A percentile compares a stretch with the other conserved stretches of the same genome.
phyloP scores from a whole-genome alignment of 2,113 vertebrate genomes.

The Nycticryphes semicollaris region DNA sequence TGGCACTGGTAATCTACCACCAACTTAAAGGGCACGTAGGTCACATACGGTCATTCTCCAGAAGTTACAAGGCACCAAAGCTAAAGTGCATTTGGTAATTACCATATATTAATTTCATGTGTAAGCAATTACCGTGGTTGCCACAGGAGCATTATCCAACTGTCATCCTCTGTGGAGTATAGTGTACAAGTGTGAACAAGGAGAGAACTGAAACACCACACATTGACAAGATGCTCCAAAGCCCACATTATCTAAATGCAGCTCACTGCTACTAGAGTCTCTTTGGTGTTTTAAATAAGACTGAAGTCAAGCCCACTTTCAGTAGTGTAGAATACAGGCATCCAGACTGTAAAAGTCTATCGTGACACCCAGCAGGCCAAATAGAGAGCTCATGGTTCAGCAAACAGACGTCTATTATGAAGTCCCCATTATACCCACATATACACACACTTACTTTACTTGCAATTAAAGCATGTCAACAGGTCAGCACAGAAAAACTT shows the following conservation, averaged over 20 bases:
- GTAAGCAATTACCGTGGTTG: not conserved
- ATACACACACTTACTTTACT: not conserved
- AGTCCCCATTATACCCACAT: not conserved
- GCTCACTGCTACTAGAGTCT: not conserved
- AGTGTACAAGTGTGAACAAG: not conserved
- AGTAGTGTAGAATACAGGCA: not conserved
- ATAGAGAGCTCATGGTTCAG: not conserved
- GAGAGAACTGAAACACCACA: not conserved
- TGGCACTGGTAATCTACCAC: not conserved
- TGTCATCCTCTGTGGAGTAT: not conserved
- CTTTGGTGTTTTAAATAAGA: not conserved
- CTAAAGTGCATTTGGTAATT: not conserved
- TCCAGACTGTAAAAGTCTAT: fast-evolving
- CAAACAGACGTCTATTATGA: not conserved
- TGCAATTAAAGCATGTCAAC: not conserved
- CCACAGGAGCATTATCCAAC: not conserved
- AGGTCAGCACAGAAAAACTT: not conserved
- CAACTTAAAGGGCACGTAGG: not conserved
- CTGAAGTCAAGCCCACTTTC: not conserved
- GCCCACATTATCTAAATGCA: not conserved
- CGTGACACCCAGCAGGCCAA: not conserved
- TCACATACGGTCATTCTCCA: not conserved
- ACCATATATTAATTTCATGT: not conserved
- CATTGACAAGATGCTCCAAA: not conserved
- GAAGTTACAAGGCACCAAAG: not conserved